Evolutionary conservation across 2,888 invertebrate genomes (phyloP).

Genomic region (Dioctria linearis): DNA sequence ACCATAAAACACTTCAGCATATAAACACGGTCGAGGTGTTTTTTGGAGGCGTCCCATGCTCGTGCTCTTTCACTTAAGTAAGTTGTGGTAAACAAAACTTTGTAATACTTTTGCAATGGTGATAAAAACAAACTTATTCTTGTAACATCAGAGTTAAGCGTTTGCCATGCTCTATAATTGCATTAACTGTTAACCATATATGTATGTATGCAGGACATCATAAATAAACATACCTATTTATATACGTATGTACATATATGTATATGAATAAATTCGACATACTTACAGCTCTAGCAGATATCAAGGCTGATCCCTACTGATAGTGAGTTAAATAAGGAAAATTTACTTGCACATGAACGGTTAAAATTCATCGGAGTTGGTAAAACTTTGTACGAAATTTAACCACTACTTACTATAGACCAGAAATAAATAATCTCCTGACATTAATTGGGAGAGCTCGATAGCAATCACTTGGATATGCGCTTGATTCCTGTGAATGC

Average conservation of each 20-base stretch:
- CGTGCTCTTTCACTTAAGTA: slow-evolving; percentile 34
- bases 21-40: background rate
- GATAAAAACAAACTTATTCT: slow-evolving; percentile 34
- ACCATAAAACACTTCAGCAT: slow-evolving; percentile 31
- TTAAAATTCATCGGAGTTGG: background rate
- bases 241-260: too few species aligned
- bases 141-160: slow-evolving; percentile 34
- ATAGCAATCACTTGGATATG: slow-evolving; percentile 40
- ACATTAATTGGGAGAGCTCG: slow-evolving; percentile 43
- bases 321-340: background rate
- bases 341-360: background rate
- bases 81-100: slow-evolving; percentile 35
- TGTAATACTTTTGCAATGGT: slow-evolving; percentile 16
- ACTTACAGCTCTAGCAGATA: background rate
- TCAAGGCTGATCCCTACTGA: background rate
- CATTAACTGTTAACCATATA: slow-evolving; percentile 39
- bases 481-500: background rate
- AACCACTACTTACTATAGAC: background rate
- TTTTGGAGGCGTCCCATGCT: slow-evolving; percentile 23
- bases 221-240: too few species aligned
- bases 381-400: background rate
- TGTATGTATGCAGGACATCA: background rate
- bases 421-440: slow-evolving; percentile 35
- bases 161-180: slow-evolving; percentile 38
- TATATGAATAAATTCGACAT: slow-evolving; percentile 16